A percentile compares a stretch with the other conserved stretches of the same genome.
These are phyloP conservation scores for Cephalopachus bancanus DNA, from an alignment of 2,797 vertebrate species.

Conservation along the genomic window DNA sequence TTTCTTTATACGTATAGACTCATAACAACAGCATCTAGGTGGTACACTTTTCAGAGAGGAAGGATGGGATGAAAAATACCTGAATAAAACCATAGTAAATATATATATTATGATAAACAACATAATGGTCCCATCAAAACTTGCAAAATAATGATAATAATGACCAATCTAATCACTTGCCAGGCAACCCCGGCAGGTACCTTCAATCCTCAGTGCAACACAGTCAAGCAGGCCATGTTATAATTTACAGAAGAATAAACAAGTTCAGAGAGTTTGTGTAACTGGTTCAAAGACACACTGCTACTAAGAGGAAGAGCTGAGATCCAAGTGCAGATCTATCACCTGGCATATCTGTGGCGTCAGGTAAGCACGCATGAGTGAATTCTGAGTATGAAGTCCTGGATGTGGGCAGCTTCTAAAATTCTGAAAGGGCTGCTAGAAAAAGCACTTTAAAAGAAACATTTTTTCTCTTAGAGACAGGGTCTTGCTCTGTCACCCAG, in stretches of 20 bases:
- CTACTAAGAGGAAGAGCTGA: accelerated
- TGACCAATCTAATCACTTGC: accelerated
- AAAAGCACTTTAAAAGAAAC: neutral
- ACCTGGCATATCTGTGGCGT: accelerated
- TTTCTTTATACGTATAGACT: neutral
- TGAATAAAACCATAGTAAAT: neutral
- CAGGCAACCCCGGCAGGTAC: neutral
- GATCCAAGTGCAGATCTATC: accelerated
- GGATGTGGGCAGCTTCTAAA: neutral
- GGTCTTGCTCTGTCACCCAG: neutral
- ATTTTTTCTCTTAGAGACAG: neutral
- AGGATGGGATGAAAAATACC: neutral
- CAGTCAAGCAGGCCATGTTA: accelerated
- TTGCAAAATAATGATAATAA: accelerated
- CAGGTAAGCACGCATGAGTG: accelerated
- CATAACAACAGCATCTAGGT: neutral
- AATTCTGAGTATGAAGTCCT: accelerated
- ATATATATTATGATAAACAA: neutral
- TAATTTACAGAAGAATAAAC: neutral
- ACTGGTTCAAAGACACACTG: neutral
- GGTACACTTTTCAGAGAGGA: neutral
- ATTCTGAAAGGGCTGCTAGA: neutral
- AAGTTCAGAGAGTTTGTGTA: neutral
- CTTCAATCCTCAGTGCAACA: accelerated
- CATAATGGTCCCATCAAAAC: accelerated